Conservation (phyloP, 2,888 invertebrate species). For the Tanytarsus gracilentus region DNA sequence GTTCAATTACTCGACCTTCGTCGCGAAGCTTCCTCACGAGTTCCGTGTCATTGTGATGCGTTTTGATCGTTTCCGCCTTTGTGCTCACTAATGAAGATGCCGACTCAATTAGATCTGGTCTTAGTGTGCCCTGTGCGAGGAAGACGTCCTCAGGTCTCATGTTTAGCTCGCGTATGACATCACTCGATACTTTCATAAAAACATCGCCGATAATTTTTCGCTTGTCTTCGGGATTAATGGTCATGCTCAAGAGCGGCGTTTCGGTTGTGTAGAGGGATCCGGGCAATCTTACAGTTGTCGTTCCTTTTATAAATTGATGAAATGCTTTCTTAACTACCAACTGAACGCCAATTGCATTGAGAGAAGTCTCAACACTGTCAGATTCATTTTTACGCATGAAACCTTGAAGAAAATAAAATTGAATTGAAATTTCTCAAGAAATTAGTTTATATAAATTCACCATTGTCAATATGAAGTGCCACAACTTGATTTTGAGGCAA, state of each 20-base stretch:
- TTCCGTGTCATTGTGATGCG: constrained; percentile 98
- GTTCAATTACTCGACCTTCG: constrained; percentile 88
- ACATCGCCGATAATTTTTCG: constrained; percentile 98
- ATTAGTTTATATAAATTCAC: constrained; percentile 42
- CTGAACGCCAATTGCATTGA: constrained; percentile 73
- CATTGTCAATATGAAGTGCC: constrained; percentile 96
- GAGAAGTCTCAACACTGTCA: constrained; percentile 71
- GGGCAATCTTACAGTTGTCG: constrained; percentile 65
- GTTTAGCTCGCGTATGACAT: constrained; percentile 77
- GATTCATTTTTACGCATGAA: constrained; percentile 98
- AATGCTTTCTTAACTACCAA: constrained; percentile 66
- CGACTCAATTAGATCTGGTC: constrained; percentile 97
- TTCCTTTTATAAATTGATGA: constrained; percentile 67
- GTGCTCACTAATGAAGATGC: constrained; percentile 76
- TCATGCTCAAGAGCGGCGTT: constrained; percentile 78
- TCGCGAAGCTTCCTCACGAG: constrained; percentile 66
- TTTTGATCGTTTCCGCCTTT: constrained; percentile 95
- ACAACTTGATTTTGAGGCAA: constrained; percentile 83
- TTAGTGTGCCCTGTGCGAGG: constrained; percentile 87
- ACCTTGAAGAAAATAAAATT: constrained; percentile 35
- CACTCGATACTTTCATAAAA: constrained; percentile 86
- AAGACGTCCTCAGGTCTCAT: constrained; percentile 87
- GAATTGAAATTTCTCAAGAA: not conserved
- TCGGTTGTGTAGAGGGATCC: constrained; percentile 46
- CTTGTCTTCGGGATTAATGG: constrained; percentile 92